A percentile compares a stretch with the other conserved stretches of the same genome.
phyloP scores from a whole-genome alignment of 2,797 vertebrate species.

The Neomorphus geoffroyi region DNA sequence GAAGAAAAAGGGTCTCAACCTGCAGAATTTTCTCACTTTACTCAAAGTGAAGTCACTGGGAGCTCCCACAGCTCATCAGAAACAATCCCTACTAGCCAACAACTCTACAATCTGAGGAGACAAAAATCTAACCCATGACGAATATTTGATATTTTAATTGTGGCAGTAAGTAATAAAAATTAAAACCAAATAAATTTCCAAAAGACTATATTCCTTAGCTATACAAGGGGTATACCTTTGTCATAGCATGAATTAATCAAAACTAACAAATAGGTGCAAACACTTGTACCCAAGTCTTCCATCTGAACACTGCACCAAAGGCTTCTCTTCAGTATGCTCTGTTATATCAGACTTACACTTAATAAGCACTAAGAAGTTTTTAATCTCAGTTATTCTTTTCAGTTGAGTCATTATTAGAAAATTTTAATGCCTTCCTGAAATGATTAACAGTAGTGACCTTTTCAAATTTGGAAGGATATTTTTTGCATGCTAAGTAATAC shows the following conservation, averaged over 20 bases:
- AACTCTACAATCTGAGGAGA: background rate
- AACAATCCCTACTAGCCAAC: background rate
- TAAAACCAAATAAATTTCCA: background rate
- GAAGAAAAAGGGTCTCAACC: background rate
- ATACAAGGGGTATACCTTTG: background rate
- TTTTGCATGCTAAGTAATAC: conserved; percentile 7
- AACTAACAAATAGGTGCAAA: background rate
- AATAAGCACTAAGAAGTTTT: background rate
- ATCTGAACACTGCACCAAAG: background rate
- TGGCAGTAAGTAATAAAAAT: background rate
- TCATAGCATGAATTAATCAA: background rate
- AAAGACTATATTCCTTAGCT: rapidly evolving
- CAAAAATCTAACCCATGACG: background rate
- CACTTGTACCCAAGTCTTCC: background rate
- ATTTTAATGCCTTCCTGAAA: conserved; percentile 23
- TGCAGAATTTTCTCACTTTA: background rate
- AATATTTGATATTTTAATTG: background rate
- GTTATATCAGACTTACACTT: background rate
- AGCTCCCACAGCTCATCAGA: background rate
- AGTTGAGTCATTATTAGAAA: conserved; percentile 28
- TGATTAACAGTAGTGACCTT: conserved; percentile 52
- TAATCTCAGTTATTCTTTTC: conserved; percentile 12
- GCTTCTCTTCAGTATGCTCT: background rate
- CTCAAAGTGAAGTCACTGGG: background rate
- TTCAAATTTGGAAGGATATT: conserved; percentile 28